A percentile compares a stretch with the other conserved stretches of the same genome.
Conservation (phyloP, 1,140 invertebrate genomes). For the Meteorus sp. region DNA sequence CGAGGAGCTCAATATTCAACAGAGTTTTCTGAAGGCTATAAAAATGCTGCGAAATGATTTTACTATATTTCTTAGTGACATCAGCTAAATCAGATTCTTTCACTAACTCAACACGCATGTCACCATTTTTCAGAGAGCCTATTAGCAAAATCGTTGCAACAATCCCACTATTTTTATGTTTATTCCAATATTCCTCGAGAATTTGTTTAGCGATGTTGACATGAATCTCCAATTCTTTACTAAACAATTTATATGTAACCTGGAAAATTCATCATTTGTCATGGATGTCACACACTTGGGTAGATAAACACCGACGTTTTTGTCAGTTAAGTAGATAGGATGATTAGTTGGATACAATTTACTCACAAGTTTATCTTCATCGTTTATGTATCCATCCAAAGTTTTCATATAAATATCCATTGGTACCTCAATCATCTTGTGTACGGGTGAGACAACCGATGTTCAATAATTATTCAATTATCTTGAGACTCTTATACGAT, state of each 20-base stretch:
- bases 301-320: constrained; percentile 1
- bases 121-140: constrained; percentile 41
- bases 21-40: constrained; percentile 55
- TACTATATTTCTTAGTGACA: constrained; percentile 45
- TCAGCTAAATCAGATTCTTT: constrained; percentile 38
- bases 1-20: constrained; percentile 43
- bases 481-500: too few species aligned
- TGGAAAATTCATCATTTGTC: constrained; percentile 40
- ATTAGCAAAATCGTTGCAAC: constrained; percentile 45
- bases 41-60: constrained; percentile 50
- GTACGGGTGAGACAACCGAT: too few species aligned
- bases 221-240: constrained; percentile 47
- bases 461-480: too few species aligned
- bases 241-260: constrained; percentile 55
- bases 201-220: constrained; percentile 50
- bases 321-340: constrained; percentile 5
- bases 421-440: constrained; percentile 23
- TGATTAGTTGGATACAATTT: constrained; percentile 2
- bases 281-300: constrained; percentile 43
- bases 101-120: constrained; percentile 49
- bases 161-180: constrained; percentile 35
- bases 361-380: constrained; percentile 46
- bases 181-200: constrained; percentile 42
- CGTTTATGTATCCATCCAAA: constrained; percentile 36
- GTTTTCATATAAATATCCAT: constrained; percentile 35